These are phyloP conservation scores for Schizaphis graminum DNA, from an alignment of 2,888 invertebrate genomes.

Conservation along the genomic window DNA sequence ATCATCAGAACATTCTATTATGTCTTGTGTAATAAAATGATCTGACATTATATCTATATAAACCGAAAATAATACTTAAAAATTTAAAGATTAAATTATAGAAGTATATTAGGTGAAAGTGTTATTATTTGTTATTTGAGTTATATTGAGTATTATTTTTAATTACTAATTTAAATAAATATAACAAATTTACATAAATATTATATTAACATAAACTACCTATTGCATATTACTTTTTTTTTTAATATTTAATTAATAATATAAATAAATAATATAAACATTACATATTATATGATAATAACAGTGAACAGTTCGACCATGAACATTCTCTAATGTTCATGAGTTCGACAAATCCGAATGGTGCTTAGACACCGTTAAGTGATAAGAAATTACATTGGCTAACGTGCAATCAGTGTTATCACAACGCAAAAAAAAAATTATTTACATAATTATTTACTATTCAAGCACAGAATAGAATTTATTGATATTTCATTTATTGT, in stretches of 20 bases:
- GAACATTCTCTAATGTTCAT: too few relatives aligned
- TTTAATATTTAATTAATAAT: too few relatives aligned
- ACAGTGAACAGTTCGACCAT: too few relatives aligned
- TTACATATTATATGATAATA: too few relatives aligned
- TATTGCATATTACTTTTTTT: too few relatives aligned
- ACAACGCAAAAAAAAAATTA: not conserved
- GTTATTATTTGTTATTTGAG: not conserved
- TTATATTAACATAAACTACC: too few relatives aligned
- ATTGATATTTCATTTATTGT: too few relatives aligned
- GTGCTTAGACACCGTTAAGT: too few relatives aligned
- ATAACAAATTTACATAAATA: not conserved
- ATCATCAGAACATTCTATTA: slow-evolving; percentile 67
- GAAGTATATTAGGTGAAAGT: not conserved
- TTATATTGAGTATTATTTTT: not conserved
- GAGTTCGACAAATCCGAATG: too few relatives aligned
- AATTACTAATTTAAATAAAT: not conserved
- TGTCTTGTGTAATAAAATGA: not conserved
- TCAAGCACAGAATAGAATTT: too few relatives aligned
- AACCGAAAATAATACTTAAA: not conserved
- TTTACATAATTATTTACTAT: not conserved
- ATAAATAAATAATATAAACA: too few relatives aligned
- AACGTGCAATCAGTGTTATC: not conserved
- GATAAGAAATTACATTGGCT: too few relatives aligned
- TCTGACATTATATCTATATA: slow-evolving; percentile 23
- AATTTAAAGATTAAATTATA: not conserved